These are phyloP conservation scores for Sitobion miscanthi DNA, from an alignment of 1,140 invertebrate genomes.

Conservation along the genomic window DNA sequence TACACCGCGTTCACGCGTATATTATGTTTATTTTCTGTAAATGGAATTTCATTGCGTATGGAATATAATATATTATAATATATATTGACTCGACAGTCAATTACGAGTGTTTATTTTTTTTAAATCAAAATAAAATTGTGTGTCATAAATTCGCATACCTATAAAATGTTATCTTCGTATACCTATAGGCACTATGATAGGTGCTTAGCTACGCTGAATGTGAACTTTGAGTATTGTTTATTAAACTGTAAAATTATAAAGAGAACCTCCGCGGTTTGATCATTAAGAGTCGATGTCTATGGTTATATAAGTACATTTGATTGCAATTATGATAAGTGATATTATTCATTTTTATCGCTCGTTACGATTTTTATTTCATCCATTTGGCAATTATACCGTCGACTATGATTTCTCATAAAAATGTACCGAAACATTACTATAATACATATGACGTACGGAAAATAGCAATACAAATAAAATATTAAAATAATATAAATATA, in stretches of 20 bases:
- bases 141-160: neutral
- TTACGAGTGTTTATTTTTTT: neutral
- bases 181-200: neutral
- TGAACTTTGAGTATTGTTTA: conserved; percentile 17
- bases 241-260: neutral
- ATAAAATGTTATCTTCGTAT: neutral
- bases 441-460: neutral
- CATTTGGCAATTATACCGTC: neutral
- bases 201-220: neutral
- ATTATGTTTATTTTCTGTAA: neutral
- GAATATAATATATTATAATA: neutral
- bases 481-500: no score
- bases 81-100: neutral
- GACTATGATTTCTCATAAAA: neutral
- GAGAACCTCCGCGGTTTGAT: neutral
- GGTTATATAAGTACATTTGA: neutral
- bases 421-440: neutral
- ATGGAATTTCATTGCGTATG: neutral
- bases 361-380: neutral
- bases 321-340: conserved; percentile 17
- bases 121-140: neutral
- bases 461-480: neutral
- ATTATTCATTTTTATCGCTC: neutral
- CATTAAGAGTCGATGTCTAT: neutral
- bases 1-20: neutral